Evolutionary conservation across 2,888 invertebrate genomes (phyloP).

Genomic region (Melanchra persicariae): DNA sequence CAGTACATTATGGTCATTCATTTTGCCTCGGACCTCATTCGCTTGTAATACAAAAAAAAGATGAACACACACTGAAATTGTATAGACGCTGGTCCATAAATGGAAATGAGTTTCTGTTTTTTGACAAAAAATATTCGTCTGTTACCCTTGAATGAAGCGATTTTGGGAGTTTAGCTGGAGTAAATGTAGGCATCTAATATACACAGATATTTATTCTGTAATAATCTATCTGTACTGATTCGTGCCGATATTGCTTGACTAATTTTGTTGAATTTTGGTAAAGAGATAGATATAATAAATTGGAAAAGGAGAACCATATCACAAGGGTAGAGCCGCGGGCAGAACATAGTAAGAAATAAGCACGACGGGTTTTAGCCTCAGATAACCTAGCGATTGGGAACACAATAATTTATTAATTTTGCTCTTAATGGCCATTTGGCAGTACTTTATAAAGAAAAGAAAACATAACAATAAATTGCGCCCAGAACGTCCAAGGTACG

Average conservation of each 20-base stretch:
- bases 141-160: constrained; percentile 33
- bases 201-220: background rate
- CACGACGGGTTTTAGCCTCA: no score
- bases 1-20: constrained; percentile 64
- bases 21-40: constrained; percentile 58
- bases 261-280: background rate
- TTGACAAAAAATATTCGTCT: constrained; percentile 44
- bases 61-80: constrained; percentile 50
- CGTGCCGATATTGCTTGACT: no score
- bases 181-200: constrained; percentile 18
- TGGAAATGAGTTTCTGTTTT: constrained; percentile 58
- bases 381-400: background rate
- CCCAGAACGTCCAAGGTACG: constrained; percentile 23
- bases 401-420: background rate
- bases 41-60: constrained; percentile 62
- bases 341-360: no score
- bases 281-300: no score
- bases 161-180: constrained; percentile 27
- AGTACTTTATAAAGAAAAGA: background rate
- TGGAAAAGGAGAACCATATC: no score
- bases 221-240: background rate
- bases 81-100: constrained; percentile 49
- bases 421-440: background rate
- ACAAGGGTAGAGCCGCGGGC: no score
- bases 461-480: constrained; percentile 30